phyloP scores from a whole-genome alignment of 2,888 invertebrate genomes.

The Cryptocheilus praepositus region DNA sequence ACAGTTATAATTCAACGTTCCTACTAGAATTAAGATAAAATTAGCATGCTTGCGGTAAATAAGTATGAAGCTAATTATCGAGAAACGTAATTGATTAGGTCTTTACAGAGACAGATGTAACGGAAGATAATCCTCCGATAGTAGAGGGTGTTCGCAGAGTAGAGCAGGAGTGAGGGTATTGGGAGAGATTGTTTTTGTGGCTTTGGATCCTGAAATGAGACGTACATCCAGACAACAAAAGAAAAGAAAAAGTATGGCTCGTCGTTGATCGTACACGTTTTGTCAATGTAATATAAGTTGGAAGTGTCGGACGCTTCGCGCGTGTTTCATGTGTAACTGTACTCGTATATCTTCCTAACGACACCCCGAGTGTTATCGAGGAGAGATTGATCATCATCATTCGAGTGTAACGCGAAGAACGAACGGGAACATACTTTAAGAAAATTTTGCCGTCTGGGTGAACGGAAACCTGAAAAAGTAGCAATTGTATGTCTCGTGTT shows the following conservation, averaged over 20 bases:
- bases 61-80: slow-evolving; percentile 45
- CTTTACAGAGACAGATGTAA: slow-evolving; percentile 74
- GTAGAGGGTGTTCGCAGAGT: slow-evolving; percentile 53
- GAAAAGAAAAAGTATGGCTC: not conserved
- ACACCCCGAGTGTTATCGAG: too few species aligned
- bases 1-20: slow-evolving; percentile 40
- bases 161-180: slow-evolving; percentile 50
- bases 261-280: too few species aligned
- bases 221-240: slow-evolving; percentile 47
- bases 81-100: slow-evolving; percentile 59
- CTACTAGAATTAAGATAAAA: slow-evolving; percentile 52
- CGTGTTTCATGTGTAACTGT: too few species aligned
- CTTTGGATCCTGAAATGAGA: slow-evolving; percentile 46
- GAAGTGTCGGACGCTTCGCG: too few species aligned
- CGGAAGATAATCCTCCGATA: slow-evolving; percentile 66
- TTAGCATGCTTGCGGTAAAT: slow-evolving; percentile 57
- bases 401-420: too few species aligned
- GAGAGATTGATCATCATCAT: not conserved
- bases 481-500: slow-evolving; percentile 51
- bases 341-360: too few species aligned
- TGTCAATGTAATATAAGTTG: too few species aligned
- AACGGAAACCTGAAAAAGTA: slow-evolving; percentile 51
- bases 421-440: slow-evolving; percentile 1
- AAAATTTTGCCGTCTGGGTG: slow-evolving; percentile 39
- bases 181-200: slow-evolving; percentile 50